Conservation (phyloP, 2,888 invertebrate species). For the Lottia gigantea region DNA sequence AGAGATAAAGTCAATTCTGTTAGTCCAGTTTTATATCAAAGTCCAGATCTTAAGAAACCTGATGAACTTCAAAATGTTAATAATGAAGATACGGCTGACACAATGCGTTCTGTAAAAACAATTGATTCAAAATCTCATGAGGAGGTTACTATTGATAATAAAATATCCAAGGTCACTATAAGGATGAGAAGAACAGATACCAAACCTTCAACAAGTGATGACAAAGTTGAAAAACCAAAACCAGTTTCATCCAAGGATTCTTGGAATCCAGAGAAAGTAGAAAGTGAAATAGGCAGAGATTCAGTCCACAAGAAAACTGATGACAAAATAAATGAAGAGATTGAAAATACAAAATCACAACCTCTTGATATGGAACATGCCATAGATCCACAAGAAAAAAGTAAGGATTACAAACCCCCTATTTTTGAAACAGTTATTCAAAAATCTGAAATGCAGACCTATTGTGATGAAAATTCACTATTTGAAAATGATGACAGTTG, state of each 20-base stretch:
- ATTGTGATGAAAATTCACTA: too few species aligned
- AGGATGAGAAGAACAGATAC: neutral
- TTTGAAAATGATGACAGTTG: too few species aligned
- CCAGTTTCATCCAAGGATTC: neutral
- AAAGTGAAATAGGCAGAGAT: neutral
- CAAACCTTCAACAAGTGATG: too few species aligned
- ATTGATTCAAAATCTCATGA: neutral
- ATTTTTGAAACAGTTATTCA: too few species aligned
- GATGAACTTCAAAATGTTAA: neutral
- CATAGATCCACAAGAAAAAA: too few species aligned
- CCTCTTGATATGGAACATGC: too few species aligned
- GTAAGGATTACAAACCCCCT: too few species aligned
- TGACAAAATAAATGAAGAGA: neutral
- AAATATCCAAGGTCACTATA: neutral
- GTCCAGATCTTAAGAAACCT: neutral
- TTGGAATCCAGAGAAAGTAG: neutral
- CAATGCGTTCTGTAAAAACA: neutral
- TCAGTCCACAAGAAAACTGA: neutral
- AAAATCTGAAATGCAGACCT: too few species aligned
- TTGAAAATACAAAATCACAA: neutral
- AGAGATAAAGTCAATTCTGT: slow-evolving; percentile 1
- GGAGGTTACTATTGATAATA: neutral
- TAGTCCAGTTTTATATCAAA: neutral
- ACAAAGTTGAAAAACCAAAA: slow-evolving; percentile 1
- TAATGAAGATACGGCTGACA: neutral